Evolutionary conservation across 1,140 invertebrate species (phyloP).

Genomic region (Capitella teleta): DNA sequence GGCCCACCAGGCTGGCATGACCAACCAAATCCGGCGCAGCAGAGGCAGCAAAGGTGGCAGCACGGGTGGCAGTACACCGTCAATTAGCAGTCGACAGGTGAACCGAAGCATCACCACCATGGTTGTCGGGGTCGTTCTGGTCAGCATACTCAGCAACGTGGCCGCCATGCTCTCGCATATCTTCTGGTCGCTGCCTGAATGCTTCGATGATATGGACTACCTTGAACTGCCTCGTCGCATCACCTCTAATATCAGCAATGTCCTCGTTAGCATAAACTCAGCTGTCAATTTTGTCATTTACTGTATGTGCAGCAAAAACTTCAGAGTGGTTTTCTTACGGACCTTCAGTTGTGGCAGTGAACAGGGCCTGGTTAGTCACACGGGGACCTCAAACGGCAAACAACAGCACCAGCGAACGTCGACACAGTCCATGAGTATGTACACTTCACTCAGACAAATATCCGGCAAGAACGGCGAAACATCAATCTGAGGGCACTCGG

Average conservation of each 20-base stretch:
- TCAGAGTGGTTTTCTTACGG: too few species aligned
- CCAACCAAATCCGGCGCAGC: neutral
- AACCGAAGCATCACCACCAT: constrained; percentile 9
- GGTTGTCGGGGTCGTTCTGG: constrained; percentile 7
- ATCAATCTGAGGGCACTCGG: too few species aligned
- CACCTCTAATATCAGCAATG: constrained; percentile 8
- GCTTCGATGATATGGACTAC: neutral
- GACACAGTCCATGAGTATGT: too few species aligned
- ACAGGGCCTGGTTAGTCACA: too few species aligned
- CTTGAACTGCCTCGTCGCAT: constrained; percentile 2
- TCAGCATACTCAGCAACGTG: constrained; percentile 12
- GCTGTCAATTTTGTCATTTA: constrained; percentile 15
- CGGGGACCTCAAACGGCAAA: too few species aligned
- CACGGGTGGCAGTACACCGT: neutral
- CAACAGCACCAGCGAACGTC: too few species aligned
- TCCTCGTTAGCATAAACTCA: constrained; percentile 10
- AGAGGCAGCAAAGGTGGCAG: too few species aligned
- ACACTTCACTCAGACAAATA: too few species aligned
- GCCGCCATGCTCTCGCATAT: constrained; percentile 10
- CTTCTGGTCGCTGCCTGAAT: constrained; percentile 5
- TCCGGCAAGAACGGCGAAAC: too few species aligned
- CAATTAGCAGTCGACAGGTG: neutral
- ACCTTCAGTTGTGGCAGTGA: too few species aligned
- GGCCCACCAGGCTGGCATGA: neutral
- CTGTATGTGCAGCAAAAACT: constrained; percentile 11